Conservation (phyloP, 2,888 invertebrate species). For the Harpalus rufipes region DNA sequence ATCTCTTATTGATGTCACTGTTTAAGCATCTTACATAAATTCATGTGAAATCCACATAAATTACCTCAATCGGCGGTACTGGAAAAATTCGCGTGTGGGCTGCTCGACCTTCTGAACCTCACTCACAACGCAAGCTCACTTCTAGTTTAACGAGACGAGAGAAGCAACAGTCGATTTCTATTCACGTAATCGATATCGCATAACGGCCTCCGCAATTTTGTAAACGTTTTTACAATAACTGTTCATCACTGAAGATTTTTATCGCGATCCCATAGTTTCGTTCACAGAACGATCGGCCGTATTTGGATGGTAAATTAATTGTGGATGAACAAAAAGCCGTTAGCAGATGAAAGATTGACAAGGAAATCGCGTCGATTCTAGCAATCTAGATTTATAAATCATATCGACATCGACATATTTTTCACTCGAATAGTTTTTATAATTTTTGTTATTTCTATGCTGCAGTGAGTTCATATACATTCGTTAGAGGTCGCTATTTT, state of each 20-base stretch:
- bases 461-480: background rate
- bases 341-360: constrained; percentile 14
- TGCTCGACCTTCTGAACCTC: constrained; percentile 46
- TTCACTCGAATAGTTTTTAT: background rate
- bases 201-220: constrained; percentile 58
- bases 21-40: constrained; percentile 28
- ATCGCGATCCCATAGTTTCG: constrained; percentile 53
- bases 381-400: constrained; percentile 1
- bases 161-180: constrained; percentile 37
- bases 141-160: constrained; percentile 5
- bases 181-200: constrained; percentile 59
- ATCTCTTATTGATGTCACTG: background rate
- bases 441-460: background rate
- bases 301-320: constrained; percentile 44
- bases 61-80: constrained; percentile 1
- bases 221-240: constrained; percentile 58
- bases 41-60: constrained; percentile 23
- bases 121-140: background rate
- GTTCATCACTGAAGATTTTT: constrained; percentile 51
- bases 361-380: background rate
- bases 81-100: constrained; percentile 44
- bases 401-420: background rate
- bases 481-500: background rate
- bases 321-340: constrained; percentile 3
- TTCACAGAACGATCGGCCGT: constrained; percentile 5